These are phyloP conservation scores for Donacobius atricapilla DNA, from an alignment of 2,113 vertebrate genomes.

Conservation along the genomic window DNA sequence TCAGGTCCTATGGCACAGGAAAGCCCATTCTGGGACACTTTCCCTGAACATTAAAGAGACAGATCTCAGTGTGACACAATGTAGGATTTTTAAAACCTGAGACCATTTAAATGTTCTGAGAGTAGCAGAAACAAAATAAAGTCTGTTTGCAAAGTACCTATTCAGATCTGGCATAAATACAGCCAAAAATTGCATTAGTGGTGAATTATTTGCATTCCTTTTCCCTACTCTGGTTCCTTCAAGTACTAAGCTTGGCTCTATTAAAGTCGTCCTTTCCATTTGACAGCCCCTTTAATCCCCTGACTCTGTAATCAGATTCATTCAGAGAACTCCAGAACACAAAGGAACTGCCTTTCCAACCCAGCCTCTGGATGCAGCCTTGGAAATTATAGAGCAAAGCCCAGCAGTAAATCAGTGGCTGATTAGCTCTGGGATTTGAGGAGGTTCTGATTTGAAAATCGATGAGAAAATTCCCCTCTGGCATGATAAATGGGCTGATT, in stretches of 20 bases:
- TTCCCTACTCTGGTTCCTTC: neutral
- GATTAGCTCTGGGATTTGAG: constrained; percentile 23
- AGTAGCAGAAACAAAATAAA: neutral
- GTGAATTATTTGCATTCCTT: neutral
- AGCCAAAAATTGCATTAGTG: neutral
- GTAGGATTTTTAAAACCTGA: neutral
- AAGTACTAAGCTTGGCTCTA: neutral
- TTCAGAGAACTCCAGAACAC: constrained; percentile 4
- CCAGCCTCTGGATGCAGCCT: neutral
- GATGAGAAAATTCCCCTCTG: constrained; percentile 12
- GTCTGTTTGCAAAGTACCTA: neutral
- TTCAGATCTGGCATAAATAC: neutral
- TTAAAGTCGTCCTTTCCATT: neutral
- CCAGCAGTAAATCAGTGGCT: constrained; percentile 17
- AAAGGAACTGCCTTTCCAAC: neutral
- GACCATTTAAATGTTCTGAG: neutral
- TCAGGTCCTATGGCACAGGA: neutral
- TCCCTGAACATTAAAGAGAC: neutral
- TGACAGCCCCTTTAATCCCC: neutral
- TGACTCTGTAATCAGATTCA: constrained; percentile 11
- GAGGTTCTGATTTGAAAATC: constrained; percentile 26
- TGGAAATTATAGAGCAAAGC: constrained; percentile 27
- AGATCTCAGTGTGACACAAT: neutral
- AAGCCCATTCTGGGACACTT: neutral
- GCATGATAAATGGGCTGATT: neutral